Evolutionary conservation across 1,140 invertebrate species (phyloP).

Genomic region (Dendrolimus kikuchii): DNA sequence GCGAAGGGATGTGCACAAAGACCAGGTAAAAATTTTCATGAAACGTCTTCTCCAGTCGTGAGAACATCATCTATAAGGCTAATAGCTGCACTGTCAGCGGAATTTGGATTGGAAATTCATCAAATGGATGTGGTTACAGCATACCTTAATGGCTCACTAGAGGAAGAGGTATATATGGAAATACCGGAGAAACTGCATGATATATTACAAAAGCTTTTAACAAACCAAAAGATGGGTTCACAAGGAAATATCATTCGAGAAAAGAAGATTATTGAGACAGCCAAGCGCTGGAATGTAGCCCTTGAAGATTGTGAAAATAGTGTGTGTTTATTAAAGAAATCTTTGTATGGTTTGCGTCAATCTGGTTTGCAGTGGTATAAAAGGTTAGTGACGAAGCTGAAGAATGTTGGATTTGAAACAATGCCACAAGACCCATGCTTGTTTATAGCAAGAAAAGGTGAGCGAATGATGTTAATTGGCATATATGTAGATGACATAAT

Average conservation of each 20-base stretch:
- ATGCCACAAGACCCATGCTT: constrained; percentile 17
- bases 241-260: constrained; percentile 7
- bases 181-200: constrained; percentile 14
- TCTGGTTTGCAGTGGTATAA: constrained; percentile 14
- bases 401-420: constrained; percentile 13
- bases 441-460: constrained; percentile 11
- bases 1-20: too few species aligned
- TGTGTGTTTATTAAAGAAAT: constrained; percentile 19
- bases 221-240: constrained; percentile 16
- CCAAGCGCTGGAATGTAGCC: constrained; percentile 8
- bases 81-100: constrained; percentile 18
- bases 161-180: constrained; percentile 23
- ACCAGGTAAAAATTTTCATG: too few species aligned
- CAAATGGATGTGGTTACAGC: constrained; percentile 25
- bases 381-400: constrained; percentile 10
- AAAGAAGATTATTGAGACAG: constrained; percentile 9
- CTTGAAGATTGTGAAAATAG: constrained; percentile 19
- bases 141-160: constrained; percentile 21
- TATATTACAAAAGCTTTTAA: constrained; percentile 13
- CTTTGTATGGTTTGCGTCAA: constrained; percentile 21
- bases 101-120: constrained; percentile 18
- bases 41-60: constrained; percentile 18
- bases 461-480: constrained; percentile 19
- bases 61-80: constrained; percentile 20
- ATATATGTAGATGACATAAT: constrained; percentile 26